Conservation (phyloP, 2,113 vertebrate genomes). For the Epinephelus cyanopodus region DNA sequence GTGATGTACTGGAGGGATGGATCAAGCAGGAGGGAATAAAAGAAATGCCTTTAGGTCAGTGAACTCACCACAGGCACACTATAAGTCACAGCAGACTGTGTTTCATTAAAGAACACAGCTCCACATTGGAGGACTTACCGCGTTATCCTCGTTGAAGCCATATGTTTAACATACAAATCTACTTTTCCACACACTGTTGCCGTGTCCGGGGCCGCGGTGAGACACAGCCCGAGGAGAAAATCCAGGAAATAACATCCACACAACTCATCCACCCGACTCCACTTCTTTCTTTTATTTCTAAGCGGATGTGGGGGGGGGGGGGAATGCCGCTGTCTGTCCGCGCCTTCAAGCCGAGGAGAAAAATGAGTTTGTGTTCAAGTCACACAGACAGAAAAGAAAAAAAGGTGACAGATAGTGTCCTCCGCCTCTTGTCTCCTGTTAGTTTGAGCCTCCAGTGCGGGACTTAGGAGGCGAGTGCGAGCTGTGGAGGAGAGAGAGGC, state of each 20-base stretch:
- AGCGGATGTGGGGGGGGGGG: not conserved
- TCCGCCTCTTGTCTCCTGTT: slow-evolving; percentile 35
- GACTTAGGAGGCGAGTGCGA: slow-evolving; percentile 39
- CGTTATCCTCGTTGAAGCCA: slow-evolving; percentile 72
- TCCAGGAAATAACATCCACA: slow-evolving; percentile 74
- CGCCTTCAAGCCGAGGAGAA: slow-evolving; percentile 7
- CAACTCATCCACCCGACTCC: slow-evolving; percentile 63
- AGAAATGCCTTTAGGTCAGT: slow-evolving; percentile 11
- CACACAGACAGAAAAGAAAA: slow-evolving; percentile 7
- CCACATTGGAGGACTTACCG: slow-evolving; percentile 61
- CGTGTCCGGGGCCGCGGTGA: slow-evolving; percentile 43
- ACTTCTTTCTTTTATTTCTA: slow-evolving; percentile 32
- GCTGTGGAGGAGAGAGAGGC: slow-evolving; percentile 55
- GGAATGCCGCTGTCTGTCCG: slow-evolving; percentile 7
- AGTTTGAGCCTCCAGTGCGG: slow-evolving; percentile 58
- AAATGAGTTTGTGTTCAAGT: slow-evolving; percentile 41
- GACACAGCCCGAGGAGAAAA: slow-evolving; percentile 62
- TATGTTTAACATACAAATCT: slow-evolving; percentile 57
- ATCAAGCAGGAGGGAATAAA: not conserved
- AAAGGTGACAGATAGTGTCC: slow-evolving; percentile 21
- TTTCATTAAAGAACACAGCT: slow-evolving; percentile 2
- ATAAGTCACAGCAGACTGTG: not conserved
- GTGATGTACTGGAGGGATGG: not conserved
- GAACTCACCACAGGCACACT: slow-evolving; percentile 13
- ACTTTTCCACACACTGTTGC: slow-evolving; percentile 79